Base-by-base conservation (phyloP, 2,113 vertebrate genomes). In the Elanus axillaris region DNA sequence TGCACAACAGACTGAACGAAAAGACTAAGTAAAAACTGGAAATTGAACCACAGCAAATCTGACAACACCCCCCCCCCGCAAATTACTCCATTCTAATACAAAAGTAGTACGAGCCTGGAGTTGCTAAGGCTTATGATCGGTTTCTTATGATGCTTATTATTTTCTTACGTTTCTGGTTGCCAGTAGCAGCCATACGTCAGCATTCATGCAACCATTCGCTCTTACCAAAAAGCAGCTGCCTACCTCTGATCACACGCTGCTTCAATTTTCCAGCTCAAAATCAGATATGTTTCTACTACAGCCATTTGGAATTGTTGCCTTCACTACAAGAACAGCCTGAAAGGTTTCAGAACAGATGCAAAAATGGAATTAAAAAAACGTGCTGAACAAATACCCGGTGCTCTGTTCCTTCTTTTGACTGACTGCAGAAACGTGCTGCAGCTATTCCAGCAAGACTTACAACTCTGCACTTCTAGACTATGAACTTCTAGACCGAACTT, bases 221-320 rank as follows among this genome's bases (percentile, higher is more conserved):
- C 27, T 77, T 73, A 45, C 60, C 82, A 93, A 87, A 94, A 97
- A 96, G 74, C 80, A 48, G 69, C 72, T 92, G 29, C 84, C 95
- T 95, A 94, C 85, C 83, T 83, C 80, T 5, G 93, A 94, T 88
- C 88, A 75, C 94, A 95, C 1, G 38, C 96, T 94, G 94, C 9
- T 93, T 93, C 94, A 93, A 95, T 97, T 97, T 97, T 75, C 93
- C 88, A 97, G 79, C 86, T 92, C n/a, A 71, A 91, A 97, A 95
- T 95, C 92, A 78, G 58, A 84, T 67, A 29, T 5, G 31, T 71
- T 97, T 83, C 85, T 91, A 68, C 67, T 64, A 74, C 67, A 72
- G 66, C 76, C 96, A 42, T 40, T 97, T 76, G 90, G 63, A 97
- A 79, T 26, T 40, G 40, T 25, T 55, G 62, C 88, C 90, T 74